A percentile compares a stretch with the other conserved stretches of the same genome.
These are phyloP conservation scores for Natrix natrix DNA, from an alignment of 2,797 vertebrate species.

Conservation along the genomic window DNA sequence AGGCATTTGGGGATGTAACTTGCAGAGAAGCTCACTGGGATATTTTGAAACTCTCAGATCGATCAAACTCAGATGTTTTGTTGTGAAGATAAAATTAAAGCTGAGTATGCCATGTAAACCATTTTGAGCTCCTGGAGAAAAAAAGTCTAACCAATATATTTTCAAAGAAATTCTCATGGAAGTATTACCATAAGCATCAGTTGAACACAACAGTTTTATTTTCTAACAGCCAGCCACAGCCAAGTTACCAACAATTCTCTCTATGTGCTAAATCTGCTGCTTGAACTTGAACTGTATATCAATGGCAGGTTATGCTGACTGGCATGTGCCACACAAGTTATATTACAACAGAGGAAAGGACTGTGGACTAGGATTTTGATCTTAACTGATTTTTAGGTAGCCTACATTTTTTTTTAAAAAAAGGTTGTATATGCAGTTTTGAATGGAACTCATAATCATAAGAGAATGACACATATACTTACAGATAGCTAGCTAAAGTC, in stretches of 20 bases:
- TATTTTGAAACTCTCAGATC: not conserved
- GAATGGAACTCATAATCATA: not conserved
- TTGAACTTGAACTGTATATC: not conserved
- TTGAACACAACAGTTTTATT: not conserved
- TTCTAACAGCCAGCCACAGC: not conserved
- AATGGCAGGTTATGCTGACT: not conserved
- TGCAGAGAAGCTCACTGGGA: not conserved
- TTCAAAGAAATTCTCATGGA: not conserved
- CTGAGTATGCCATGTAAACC: not conserved
- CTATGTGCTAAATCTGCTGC: not conserved
- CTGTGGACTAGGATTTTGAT: not conserved
- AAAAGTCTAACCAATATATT: not conserved
- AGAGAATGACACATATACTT: not conserved
- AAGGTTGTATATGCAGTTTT: not conserved
- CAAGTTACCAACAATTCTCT: not conserved
- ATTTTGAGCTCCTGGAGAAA: not conserved
- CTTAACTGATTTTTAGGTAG: not conserved
- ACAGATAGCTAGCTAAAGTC: not conserved
- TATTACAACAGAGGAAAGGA: not conserved
- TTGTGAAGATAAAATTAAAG: not conserved
- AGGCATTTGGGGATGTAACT: not conserved
- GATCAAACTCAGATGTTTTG: not conserved
- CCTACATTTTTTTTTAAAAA: not conserved
- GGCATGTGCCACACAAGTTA: not conserved
- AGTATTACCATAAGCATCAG: not conserved